Percentiles rank a stretch among this genome's conserved stretches.
Evolutionary conservation across 2,888 invertebrate species (phyloP).

Genomic region (Diloba caeruleocephala): DNA sequence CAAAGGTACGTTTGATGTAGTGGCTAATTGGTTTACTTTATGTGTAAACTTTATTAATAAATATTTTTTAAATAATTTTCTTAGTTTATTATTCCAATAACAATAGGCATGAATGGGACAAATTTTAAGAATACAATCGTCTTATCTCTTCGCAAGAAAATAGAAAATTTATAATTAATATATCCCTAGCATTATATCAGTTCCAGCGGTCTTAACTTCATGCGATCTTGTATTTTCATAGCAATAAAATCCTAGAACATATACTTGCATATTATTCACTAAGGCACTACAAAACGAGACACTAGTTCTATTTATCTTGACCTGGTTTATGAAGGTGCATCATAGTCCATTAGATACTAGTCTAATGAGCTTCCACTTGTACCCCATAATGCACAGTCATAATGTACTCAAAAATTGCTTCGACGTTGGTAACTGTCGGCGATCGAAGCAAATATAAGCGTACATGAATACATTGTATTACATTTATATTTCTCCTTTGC

Average conservation of each 20-base stretch:
- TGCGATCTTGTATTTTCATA: constrained; percentile 4
- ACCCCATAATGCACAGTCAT: constrained; percentile 21
- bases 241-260: constrained; percentile 1
- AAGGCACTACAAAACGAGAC: neutral
- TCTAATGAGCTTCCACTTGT: constrained; percentile 31
- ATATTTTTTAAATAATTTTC: no score
- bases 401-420: constrained; percentile 30
- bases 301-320: constrained; percentile 1
- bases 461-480: neutral
- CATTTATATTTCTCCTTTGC: constrained; percentile 12
- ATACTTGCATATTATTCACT: constrained; percentile 6
- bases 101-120: no score
- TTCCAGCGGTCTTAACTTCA: neutral
- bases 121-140: constrained; percentile 7
- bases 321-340: constrained; percentile 12
- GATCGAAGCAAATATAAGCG: constrained; percentile 21
- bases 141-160: constrained; percentile 2
- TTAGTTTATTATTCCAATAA: no score
- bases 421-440: constrained; percentile 22
- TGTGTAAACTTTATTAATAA: no score
- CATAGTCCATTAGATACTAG: constrained; percentile 18
- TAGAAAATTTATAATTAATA: constrained; percentile 6
- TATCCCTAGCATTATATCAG: no score
- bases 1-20: no score
- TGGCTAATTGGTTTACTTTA: no score